Conservation (phyloP, 2,888 invertebrate species). For the Drosophila falleni region DNA sequence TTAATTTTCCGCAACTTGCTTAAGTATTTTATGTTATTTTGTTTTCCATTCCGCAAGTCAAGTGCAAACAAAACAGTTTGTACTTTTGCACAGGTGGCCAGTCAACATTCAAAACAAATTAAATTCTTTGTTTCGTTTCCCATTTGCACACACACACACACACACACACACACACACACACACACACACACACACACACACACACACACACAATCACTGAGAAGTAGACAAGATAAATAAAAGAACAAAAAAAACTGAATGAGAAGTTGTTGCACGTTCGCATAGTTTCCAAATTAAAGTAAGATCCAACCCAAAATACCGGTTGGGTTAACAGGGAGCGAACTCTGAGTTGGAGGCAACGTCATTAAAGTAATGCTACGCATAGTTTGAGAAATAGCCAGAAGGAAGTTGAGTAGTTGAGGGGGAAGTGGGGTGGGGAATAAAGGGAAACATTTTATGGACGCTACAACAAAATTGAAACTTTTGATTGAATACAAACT, state of each 20-base stretch:
- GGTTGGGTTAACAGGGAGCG: slow-evolving; percentile 19
- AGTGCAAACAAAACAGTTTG: slow-evolving; percentile 37
- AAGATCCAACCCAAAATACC: slow-evolving; percentile 29
- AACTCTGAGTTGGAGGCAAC: slow-evolving; percentile 22
- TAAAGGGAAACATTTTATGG: slow-evolving; percentile 51
- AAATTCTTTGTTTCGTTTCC: slow-evolving; percentile 62
- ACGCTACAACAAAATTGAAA: slow-evolving; percentile 69
- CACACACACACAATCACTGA: slow-evolving; percentile 20
- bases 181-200: slow-evolving; percentile 34
- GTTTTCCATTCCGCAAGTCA: slow-evolving; percentile 41
- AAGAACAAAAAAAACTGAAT: slow-evolving; percentile 8
- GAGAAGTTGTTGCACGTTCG: slow-evolving; percentile 31
- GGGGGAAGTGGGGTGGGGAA: not conserved
- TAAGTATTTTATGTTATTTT: slow-evolving; percentile 36
- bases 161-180: slow-evolving; percentile 35
- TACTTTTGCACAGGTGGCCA: slow-evolving; percentile 20
- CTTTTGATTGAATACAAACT: slow-evolving; percentile 80
- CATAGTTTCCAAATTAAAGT: slow-evolving; percentile 75
- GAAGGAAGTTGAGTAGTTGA: slow-evolving; percentile 43
- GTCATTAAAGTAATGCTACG: slow-evolving; percentile 72
- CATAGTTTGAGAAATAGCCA: slow-evolving; percentile 63
- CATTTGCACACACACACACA: too few species aligned
- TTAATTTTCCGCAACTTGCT: slow-evolving; percentile 29
- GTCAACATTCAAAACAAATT: slow-evolving; percentile 68
- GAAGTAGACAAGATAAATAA: slow-evolving; percentile 47